Evolutionary conservation across 2,113 vertebrate genomes (phyloP).

Genomic region (Bos javanicus): DNA sequence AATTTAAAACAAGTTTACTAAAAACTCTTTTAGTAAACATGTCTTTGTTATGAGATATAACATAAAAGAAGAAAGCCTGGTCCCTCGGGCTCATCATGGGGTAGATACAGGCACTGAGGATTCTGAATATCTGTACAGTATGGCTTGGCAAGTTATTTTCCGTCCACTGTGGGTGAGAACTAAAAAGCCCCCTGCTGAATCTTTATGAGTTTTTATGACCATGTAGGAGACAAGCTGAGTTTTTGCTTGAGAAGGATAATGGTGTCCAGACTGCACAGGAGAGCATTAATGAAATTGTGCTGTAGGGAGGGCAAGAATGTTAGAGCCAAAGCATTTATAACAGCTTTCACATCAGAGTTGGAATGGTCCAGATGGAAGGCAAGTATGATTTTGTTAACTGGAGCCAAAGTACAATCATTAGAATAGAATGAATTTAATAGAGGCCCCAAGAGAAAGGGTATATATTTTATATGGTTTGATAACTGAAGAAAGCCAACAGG

Average conservation of each 20-base stretch:
- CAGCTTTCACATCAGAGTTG: not conserved
- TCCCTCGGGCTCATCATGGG: not conserved
- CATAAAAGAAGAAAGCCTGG: not conserved
- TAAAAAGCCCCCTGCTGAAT: not conserved
- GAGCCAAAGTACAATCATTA: slow-evolving; percentile 51
- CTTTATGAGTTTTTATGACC: not conserved
- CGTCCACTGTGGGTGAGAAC: not conserved
- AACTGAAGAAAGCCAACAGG: not conserved
- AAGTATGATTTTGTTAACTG: not conserved
- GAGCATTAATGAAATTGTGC: not conserved
- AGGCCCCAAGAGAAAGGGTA: not conserved
- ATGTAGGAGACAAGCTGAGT: not conserved
- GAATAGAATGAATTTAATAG: slow-evolving; percentile 5
- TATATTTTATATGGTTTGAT: slow-evolving; percentile 27
- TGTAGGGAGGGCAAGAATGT: not conserved
- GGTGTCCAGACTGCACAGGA: not conserved
- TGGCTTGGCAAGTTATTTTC: not conserved
- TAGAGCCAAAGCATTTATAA: slow-evolving; percentile 9
- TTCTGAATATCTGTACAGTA: not conserved
- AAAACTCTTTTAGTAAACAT: slow-evolving; percentile 32
- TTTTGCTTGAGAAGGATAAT: not conserved
- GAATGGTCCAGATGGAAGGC: not conserved
- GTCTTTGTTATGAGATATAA: not conserved
- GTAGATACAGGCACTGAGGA: not conserved
- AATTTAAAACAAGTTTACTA: slow-evolving; percentile 25